Evolutionary conservation across 2,888 invertebrate genomes (phyloP).

Genomic region (Pollenia labialis): DNA sequence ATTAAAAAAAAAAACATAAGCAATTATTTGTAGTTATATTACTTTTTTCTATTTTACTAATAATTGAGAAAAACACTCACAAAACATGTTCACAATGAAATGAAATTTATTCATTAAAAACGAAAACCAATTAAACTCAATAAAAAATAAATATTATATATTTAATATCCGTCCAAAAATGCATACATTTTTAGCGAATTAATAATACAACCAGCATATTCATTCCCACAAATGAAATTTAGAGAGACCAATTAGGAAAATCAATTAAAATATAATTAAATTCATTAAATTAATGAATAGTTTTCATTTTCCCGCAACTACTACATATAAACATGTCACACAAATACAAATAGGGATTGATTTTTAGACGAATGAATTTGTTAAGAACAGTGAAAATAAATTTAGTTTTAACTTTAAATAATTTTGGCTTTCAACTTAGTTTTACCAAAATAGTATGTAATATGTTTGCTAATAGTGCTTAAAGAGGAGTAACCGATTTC

Average conservation of each 20-base stretch:
- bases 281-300: not conserved
- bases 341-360: slow-evolving; percentile 1
- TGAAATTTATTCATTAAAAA: slow-evolving; percentile 46
- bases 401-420: not conserved
- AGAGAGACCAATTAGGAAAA: slow-evolving; percentile 1
- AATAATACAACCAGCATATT: slow-evolving; percentile 48
- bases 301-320: not conserved
- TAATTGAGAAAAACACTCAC: not conserved
- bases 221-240: slow-evolving; percentile 29
- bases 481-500: too few relatives aligned
- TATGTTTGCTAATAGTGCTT: too few relatives aligned
- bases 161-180: slow-evolving; percentile 75
- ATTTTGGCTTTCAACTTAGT: not conserved
- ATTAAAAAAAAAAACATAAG: slow-evolving; percentile 64
- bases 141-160: slow-evolving; percentile 42
- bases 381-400: too few relatives aligned
- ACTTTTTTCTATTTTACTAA: slow-evolving; percentile 60
- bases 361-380: not conserved
- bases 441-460: not conserved
- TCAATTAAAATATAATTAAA: not conserved
- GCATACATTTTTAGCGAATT: slow-evolving; percentile 69
- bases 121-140: slow-evolving; percentile 24
- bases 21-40: slow-evolving; percentile 71
- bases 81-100: not conserved
- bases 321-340: not conserved